Evolutionary conservation across 2,888 invertebrate genomes (phyloP), one percentile per base, ranked within the genome.

Genomic region (Gymnoscelis rufifasciata): DNA sequence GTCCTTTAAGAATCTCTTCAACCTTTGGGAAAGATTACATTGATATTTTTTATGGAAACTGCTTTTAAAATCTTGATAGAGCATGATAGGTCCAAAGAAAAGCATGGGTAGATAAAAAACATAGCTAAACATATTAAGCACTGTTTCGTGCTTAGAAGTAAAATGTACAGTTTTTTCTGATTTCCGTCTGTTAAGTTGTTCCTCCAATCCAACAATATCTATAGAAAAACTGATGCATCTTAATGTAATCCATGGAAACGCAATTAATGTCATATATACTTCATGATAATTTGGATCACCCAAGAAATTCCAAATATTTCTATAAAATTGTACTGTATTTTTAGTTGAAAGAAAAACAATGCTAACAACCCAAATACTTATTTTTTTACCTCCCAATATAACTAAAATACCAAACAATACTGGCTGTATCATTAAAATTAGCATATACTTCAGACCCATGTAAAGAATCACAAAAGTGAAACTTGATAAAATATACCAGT

Each of bases 1-100:
- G 19, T 19, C 19, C 5, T 19, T 19, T 19, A 2, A 2, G 5
- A 19, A 19, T 19, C 19, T 19, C 5, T 19, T 2, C 19, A 19
- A 19, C 19, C 89, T 83, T 31, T 50, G 38, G 40, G 46, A 50
- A n/a, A 78, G 47, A 19, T 59, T 65, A 14, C 28, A 38, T 52
- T 59, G 67, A 60, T 64, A 70, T 47, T 56, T 62, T 10, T 41
- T 54, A 38, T 57, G 51, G 57, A 80, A 83, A 71, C 75, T 83
- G 43, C 65, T 79, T 56, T 83, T 80, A 80, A 94, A 97, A 47
- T 94, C 91, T 56, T 91, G 88, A 78, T 93, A 96, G 5, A 92
- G 83, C 59, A 97, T 90, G 43, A 97, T 88, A n/a, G 97, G 97
- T 11, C 97, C 97, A 60, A 92, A 90, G 61, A 94, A 93, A 48